phyloP scores from a whole-genome alignment of 2,797 vertebrate genomes.

The Trematomus bernacchii region DNA sequence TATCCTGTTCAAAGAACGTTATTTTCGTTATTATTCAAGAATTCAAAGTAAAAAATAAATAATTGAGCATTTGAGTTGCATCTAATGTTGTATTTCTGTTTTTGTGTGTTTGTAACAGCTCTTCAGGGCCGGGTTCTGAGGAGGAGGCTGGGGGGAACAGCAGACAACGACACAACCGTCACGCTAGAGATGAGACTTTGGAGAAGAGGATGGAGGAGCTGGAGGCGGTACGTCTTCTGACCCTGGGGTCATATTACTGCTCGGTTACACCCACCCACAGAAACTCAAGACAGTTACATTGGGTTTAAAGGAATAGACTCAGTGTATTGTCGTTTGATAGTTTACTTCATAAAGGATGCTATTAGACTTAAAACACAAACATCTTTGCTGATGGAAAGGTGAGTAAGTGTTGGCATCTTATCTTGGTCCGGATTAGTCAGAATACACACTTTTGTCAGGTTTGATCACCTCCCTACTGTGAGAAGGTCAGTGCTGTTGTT shows the following conservation, averaged over 20 bases:
- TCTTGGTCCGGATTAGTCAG: slow-evolving; percentile 20
- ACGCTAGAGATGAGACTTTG: slow-evolving; percentile 85
- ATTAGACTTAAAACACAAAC: no score
- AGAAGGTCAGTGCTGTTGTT: slow-evolving; percentile 40
- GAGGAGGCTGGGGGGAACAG: slow-evolving; percentile 85
- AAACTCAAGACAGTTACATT: background rate
- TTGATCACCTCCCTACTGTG: slow-evolving; percentile 27
- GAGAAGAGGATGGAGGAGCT: slow-evolving; percentile 96
- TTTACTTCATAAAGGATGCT: no score
- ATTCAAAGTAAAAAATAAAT: background rate
- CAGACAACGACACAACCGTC: slow-evolving; percentile 85
- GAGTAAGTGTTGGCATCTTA: slow-evolving; percentile 8
- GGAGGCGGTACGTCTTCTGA: slow-evolving; percentile 88
- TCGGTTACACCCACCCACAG: background rate
- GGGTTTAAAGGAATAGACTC: background rate
- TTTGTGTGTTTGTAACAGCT: slow-evolving; percentile 58
- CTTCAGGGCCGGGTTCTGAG: slow-evolving; percentile 79
- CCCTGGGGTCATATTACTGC: background rate
- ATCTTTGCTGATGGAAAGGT: background rate
- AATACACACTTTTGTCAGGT: slow-evolving; percentile 30
- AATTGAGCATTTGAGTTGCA: background rate
- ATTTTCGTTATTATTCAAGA: background rate
- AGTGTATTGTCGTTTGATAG: no score
- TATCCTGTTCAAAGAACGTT: no score
- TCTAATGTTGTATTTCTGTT: slow-evolving; percentile 5